Evolutionary conservation across 2,888 invertebrate species (phyloP).

Genomic region (Perdita meconis): DNA sequence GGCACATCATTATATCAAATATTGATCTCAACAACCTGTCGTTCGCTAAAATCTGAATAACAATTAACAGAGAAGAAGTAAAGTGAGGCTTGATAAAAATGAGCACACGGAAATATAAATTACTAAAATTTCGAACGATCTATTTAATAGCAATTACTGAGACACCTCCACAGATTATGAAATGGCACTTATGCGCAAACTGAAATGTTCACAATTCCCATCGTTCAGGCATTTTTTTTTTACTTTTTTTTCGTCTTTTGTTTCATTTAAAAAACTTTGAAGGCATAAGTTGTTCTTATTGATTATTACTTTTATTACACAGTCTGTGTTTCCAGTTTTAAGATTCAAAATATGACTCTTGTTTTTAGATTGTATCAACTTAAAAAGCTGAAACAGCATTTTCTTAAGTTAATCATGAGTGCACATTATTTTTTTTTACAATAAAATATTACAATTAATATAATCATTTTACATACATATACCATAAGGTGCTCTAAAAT

Average conservation of each 20-base stretch:
- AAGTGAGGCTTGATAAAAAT: conserved; percentile 49
- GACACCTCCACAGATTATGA: conserved; percentile 66
- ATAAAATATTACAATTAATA: conserved; percentile 44
- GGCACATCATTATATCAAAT: conserved; percentile 61
- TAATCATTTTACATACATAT: conserved; percentile 33
- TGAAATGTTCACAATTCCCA: conserved; percentile 62
- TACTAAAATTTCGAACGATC: conserved; percentile 58
- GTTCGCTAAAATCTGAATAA: conserved; percentile 51
- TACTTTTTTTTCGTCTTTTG: no score
- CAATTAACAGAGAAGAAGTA: conserved; percentile 56
- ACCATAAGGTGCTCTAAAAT: conserved; percentile 28
- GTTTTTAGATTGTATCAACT: conserved; percentile 74
- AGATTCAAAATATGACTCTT: conserved; percentile 80
- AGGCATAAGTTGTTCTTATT: conserved; percentile 75
- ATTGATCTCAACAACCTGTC: conserved; percentile 60
- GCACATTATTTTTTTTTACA: conserved; percentile 35
- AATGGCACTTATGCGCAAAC: conserved; percentile 70
- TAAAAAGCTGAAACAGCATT: conserved; percentile 74
- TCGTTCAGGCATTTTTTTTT: conserved; percentile 65
- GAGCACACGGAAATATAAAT: conserved; percentile 53
- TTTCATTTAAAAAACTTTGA: conserved; percentile 75
- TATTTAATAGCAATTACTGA: conserved; percentile 56
- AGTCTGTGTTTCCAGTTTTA: conserved; percentile 72
- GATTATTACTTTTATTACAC: conserved; percentile 80
- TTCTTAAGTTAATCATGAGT: conserved; percentile 40